Conservation (phyloP, 2,888 invertebrate genomes). For the Endomychus coccineus region DNA sequence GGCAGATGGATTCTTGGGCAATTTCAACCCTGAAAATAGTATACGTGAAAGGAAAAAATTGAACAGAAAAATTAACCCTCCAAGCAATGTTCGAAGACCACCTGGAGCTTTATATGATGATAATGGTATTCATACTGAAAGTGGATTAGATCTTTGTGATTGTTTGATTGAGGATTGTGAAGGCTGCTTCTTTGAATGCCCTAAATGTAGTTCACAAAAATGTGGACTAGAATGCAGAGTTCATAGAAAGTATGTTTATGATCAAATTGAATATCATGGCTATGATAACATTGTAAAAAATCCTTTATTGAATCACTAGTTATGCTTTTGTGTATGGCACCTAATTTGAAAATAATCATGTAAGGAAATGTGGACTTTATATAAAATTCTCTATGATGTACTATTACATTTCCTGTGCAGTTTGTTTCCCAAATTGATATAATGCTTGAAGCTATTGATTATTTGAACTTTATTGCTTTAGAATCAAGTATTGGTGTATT, state of each 20-base stretch:
- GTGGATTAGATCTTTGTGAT: slow-evolving; percentile 72
- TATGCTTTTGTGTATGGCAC: no score
- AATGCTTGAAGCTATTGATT: no score
- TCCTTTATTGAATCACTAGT: slow-evolving; percentile 32
- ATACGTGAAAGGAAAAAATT: slow-evolving; percentile 70
- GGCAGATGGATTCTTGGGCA: slow-evolving; percentile 39
- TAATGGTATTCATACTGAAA: slow-evolving; percentile 54
- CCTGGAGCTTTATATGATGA: slow-evolving; percentile 62
- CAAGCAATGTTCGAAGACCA: slow-evolving; percentile 44
- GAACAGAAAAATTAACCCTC: slow-evolving; percentile 55
- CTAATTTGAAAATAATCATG: no score
- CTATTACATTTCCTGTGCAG: no score
- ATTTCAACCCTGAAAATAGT: slow-evolving; percentile 74
- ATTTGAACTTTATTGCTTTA: no score
- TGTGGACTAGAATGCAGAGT: slow-evolving; percentile 77
- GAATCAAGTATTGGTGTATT: no score
- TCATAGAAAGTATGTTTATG: slow-evolving; percentile 71
- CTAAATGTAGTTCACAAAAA: slow-evolving; percentile 63
- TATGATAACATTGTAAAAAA: slow-evolving; percentile 60
- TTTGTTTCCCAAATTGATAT: no score
- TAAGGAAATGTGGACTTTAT: no score
- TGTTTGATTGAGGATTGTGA: slow-evolving; percentile 69
- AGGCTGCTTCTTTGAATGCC: slow-evolving; percentile 80
- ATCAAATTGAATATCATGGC: slow-evolving; percentile 72
- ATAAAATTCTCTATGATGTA: no score